Conservation (phyloP, 2,113 vertebrate species). For the Colius striatus region DNA sequence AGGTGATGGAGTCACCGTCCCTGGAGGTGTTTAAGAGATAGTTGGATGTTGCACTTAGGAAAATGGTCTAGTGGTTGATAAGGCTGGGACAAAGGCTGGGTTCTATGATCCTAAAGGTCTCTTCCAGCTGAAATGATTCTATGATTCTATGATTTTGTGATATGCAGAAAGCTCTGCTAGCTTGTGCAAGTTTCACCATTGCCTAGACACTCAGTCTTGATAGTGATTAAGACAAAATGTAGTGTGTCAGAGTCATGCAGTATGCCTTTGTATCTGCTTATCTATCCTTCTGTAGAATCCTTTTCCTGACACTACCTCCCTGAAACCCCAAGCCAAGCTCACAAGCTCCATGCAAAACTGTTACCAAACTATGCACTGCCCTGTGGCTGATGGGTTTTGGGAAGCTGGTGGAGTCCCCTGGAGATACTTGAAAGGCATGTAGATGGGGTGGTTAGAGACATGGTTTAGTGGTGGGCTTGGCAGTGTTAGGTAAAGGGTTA, state of each 20-base stretch:
- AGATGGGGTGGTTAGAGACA: too few species aligned
- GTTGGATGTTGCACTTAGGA: too few species aligned
- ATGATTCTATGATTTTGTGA: too few species aligned
- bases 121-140: too few species aligned
- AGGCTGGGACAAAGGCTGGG: too few species aligned
- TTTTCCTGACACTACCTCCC: not conserved
- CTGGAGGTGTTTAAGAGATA: too few species aligned
- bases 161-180: not conserved
- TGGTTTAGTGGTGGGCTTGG: too few species aligned
- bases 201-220: not conserved
- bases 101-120: too few species aligned
- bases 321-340: not conserved
- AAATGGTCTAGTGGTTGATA: too few species aligned
- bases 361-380: not conserved
- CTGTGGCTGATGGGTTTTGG: not conserved
- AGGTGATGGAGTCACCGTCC: too few species aligned
- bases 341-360: accelerated
- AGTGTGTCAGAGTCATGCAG: not conserved
- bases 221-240: not conserved
- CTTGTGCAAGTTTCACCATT: not conserved
- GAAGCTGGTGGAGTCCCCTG: not conserved
- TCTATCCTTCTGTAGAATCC: not conserved
- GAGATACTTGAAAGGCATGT: too few species aligned
- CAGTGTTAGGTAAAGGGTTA: too few species aligned
- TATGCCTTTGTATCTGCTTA: not conserved